Base-by-base conservation (phyloP, 2,113 vertebrate species). In the Eulemur macaco region DNA sequence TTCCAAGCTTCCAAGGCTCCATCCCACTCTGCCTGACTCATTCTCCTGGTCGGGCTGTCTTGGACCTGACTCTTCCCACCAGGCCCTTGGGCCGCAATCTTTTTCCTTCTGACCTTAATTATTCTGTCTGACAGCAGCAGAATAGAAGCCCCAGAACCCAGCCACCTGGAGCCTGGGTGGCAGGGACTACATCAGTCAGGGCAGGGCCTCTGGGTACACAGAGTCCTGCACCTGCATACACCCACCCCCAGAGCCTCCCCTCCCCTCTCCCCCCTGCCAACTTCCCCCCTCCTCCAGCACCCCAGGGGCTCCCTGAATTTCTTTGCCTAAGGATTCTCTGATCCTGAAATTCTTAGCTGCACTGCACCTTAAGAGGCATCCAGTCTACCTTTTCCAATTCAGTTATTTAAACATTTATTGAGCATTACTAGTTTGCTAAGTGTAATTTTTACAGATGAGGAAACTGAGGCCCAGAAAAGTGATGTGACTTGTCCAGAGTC, bases 401-500 rank as follows among this genome's bases (percentile, higher is more conserved):
- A 73, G 39, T 86, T 31, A 83, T 58, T 83, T 56, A 89, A 77
- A 89, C 74, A 80, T 95, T 97, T 97, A 97, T 96, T 96, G 93
- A 96, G 73, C 91, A 54, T 91, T 60, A 78, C 42, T 76, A 27
- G 83, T 93, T 92, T 42, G 73, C 93, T 80, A 68, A 78, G 27
- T 88, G 77, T 78, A 37, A 13, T 84, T 96, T 86, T 96, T 78
- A 96, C 88, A 97, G 82, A 91, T 87, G 56, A 76, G 92, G 81
- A 81, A 92, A 78, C 81, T 54, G 52, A 97, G 88, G 81, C 73
- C 66, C 73, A 80, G 86, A 78, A 52, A 88, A 94, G 81, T 47
- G 60, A 47, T 17, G 6, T 18, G 27, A 74, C 82, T 96, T 88
- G 60, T 54, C 94, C 50, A 84, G 74, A 89, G 81, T 86, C 73